Base-by-base conservation (phyloP, 2,888 invertebrate species). In the Ormyrus rosae region DNA sequence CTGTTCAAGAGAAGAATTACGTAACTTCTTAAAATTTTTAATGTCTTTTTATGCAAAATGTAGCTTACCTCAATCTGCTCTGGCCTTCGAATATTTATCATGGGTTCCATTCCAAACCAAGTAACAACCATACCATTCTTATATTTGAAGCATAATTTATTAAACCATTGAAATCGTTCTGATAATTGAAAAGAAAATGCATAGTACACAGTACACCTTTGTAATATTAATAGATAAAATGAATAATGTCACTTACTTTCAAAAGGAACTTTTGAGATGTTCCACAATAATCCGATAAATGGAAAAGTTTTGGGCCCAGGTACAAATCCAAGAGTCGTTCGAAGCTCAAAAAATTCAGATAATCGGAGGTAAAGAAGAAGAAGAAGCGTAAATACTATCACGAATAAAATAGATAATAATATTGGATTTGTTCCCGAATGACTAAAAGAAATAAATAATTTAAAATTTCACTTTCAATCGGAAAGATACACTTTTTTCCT, bases 11-110 rank as follows among this genome's bases (percentile, higher is more conserved):
- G 3, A 4, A 34, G 4, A 34, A 34, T 34, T 34, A 34, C 34
- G 34, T 34, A 34, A 34, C 34, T 34, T 34, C 34, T 34, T 34
- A 34, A 4, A 34, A 34, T 34, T 34, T 34, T 34, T 34, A 34
- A 34, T 34, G 34, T 34, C 34, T 34, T 34, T 34, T 34, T 34
- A 34, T 34, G 34, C 34, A 34, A 67, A 13, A 55, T 46, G 34
- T 19, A 8, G 46, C 73, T 84, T 83, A 88, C 89, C 84, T 88
- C 85, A 11, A 86, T 60, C 58, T 86, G 83, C 65, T 85, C 83
- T 5, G 89, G 87, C 70, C 85, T 85, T 5, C 81, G 84, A 45
- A 88, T 63, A 55, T 86, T 83, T 0, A 87, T 79, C 6, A 75
- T 65, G 10, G 83, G 82, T 0, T 58, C 13, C 6, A 48, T 13